phyloP scores from a whole-genome alignment of 2,888 invertebrate species.

The Coelopa pilipes region DNA sequence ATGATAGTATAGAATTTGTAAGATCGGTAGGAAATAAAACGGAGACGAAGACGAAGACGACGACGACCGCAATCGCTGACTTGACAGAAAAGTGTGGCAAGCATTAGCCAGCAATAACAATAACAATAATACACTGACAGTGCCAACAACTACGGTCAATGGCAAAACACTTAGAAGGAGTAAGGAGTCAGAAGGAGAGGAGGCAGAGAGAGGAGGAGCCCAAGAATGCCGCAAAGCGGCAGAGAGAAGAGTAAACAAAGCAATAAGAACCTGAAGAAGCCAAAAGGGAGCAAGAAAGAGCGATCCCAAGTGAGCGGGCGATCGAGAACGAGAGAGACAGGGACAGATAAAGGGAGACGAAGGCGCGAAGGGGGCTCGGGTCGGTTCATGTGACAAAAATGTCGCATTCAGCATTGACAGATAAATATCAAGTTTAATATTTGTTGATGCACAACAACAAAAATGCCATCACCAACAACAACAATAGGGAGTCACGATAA shows the following conservation, averaged over 20 bases:
- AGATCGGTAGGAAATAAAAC: too few species aligned
- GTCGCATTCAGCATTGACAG: slow-evolving; percentile 55
- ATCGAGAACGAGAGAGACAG: slow-evolving; percentile 7
- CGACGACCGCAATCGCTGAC: neutral
- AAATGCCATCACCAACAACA: neutral
- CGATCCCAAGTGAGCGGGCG: neutral
- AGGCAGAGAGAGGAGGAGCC: too few species aligned
- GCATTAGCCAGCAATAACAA: neutral
- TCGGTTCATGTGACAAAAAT: slow-evolving; percentile 60
- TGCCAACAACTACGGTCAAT: too few species aligned
- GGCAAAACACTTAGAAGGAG: too few species aligned
- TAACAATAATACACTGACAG: neutral
- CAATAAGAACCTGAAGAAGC: neutral
- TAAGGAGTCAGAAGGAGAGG: too few species aligned
- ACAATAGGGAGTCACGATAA: neutral
- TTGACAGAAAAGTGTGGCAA: neutral
- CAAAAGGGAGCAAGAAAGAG: neutral
- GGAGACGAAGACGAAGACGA: neutral
- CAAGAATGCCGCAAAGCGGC: neutral
- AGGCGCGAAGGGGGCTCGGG: neutral
- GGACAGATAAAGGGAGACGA: too few species aligned
- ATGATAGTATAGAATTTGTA: too few species aligned
- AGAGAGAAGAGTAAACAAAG: neutral
- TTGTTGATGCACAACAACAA: slow-evolving; percentile 20
- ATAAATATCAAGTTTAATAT: slow-evolving; percentile 37